Base-by-base conservation (phyloP, 2,888 invertebrate species). In the Bhutanitis thaidina region DNA sequence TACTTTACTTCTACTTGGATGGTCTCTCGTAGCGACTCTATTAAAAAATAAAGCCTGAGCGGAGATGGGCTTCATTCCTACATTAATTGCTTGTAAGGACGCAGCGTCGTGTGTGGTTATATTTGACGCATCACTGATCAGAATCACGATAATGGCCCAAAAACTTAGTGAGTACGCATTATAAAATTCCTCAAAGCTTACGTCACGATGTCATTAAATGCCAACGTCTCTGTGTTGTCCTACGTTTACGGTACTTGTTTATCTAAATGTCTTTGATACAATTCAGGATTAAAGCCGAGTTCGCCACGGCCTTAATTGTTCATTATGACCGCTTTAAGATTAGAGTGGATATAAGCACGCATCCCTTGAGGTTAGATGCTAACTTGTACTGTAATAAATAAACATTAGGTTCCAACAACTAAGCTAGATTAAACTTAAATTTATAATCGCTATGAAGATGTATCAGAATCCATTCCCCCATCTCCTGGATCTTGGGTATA, bases 81-180 rank as follows among this genome's bases (percentile, higher is more conserved):
- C 74, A 77, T 83, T 81, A 83, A 86, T 85, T 80, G 75, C 66
- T 69, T 63, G 63, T 67, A 74, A 79, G 80, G 76, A 75, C 75
- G 67, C 64, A 52, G 58, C 84, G 57, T 76, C 88, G 88, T 88
- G 88, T 88, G 88, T 86, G 88, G 86, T 62, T 74, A 66, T 61
- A 60, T 65, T 72, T 77, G 75, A 79, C 69, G 77, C 77, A 69
- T 73, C 73, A 69, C 74, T 77, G 88, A 86, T 85, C 73, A 64
- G 71, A 78, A 77, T 72, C 71, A 76, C 69, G 87, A 87, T 87
- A 84, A 87, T 83, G 72, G 60, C 71, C 68, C 62, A 65, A 74
- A 79, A 77, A 74, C 62, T 71, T 72, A 68, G 67, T 58, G 62
- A 71, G 40, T 45, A 40, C 10, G 74, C 73, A 67, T 74, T 78